phyloP scores from a whole-genome alignment of 2,888 invertebrate species.

The Troides aeacus region DNA sequence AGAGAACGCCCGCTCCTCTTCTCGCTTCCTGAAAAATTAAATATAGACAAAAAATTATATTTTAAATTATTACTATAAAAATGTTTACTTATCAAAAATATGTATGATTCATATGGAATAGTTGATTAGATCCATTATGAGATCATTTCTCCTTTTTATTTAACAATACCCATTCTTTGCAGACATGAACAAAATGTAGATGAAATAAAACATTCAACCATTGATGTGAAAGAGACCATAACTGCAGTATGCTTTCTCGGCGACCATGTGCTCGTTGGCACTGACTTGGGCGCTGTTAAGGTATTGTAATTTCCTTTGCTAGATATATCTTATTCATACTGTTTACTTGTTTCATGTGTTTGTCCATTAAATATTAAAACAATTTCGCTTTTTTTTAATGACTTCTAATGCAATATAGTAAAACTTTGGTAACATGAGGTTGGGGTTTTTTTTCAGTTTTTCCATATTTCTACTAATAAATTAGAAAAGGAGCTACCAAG shows the following conservation, averaged over 20 bases:
- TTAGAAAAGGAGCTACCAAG: constrained; percentile 73
- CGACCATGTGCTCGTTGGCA: constrained; percentile 67
- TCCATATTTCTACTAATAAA: constrained; percentile 79
- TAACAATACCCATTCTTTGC: constrained; percentile 15
- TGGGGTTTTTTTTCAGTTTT: constrained; percentile 67
- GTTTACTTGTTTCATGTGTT: no score
- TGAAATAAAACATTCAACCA: constrained; percentile 70
- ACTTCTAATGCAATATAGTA: no score
- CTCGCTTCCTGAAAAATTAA: no score
- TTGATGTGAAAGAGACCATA: constrained; percentile 80
- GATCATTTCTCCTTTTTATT: not conserved
- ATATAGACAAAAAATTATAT: no score
- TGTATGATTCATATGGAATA: no score
- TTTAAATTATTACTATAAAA: no score
- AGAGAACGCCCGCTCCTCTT: no score
- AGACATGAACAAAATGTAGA: constrained; percentile 74
- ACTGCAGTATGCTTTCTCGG: constrained; percentile 79
- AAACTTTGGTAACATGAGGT: not conserved
- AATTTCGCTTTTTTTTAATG: no score
- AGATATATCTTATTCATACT: not conserved
- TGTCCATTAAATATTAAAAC: no score
- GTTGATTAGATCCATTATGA: no score
- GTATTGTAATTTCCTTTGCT: constrained; percentile 41
- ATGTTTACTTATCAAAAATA: no score
- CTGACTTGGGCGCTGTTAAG: constrained; percentile 63